Percentiles rank a stretch among this genome's conserved stretches.
phyloP scores from a whole-genome alignment of 2,113 vertebrate species.

The Pandion haliaetus region DNA sequence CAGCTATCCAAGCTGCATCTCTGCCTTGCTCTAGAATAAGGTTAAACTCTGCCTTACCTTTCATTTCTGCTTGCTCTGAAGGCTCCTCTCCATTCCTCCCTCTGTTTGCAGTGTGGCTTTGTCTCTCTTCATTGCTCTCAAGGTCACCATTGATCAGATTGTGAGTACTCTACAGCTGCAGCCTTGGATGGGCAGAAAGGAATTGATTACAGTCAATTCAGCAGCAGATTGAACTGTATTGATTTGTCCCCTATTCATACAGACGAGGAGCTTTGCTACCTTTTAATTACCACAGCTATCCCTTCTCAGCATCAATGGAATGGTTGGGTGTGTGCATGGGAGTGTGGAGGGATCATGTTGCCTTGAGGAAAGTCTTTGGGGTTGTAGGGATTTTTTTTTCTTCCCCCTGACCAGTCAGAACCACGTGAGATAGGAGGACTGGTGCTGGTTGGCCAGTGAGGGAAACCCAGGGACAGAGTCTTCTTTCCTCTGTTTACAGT shows the following conservation, averaged over 20 bases:
- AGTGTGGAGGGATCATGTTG: background rate
- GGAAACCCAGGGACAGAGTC: background rate
- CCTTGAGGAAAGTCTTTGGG: background rate
- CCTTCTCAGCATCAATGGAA: background rate
- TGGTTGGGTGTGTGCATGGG: background rate
- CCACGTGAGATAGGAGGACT: background rate
- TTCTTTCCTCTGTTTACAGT: background rate
- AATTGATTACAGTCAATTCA: conserved; percentile 72
- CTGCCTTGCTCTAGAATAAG: background rate
- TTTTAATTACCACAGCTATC: conserved; percentile 54
- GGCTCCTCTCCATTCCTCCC: background rate
- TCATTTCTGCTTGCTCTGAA: background rate
- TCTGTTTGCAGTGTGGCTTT: background rate
- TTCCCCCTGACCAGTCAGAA: background rate
- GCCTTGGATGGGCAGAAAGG: conserved; percentile 61
- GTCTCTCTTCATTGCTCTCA: conserved; percentile 54
- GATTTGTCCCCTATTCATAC: conserved; percentile 39
- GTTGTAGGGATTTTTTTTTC: background rate
- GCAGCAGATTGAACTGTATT: conserved; percentile 62
- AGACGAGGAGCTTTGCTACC: conserved; percentile 25
- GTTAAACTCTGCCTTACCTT: background rate
- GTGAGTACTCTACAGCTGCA: conserved; percentile 62
- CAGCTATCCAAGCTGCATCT: background rate
- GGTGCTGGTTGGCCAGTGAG: background rate
- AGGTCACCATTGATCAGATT: conserved; percentile 74